Base-by-base conservation (phyloP, 1,140 invertebrate species). In the Rhyacophila brunnea region DNA sequence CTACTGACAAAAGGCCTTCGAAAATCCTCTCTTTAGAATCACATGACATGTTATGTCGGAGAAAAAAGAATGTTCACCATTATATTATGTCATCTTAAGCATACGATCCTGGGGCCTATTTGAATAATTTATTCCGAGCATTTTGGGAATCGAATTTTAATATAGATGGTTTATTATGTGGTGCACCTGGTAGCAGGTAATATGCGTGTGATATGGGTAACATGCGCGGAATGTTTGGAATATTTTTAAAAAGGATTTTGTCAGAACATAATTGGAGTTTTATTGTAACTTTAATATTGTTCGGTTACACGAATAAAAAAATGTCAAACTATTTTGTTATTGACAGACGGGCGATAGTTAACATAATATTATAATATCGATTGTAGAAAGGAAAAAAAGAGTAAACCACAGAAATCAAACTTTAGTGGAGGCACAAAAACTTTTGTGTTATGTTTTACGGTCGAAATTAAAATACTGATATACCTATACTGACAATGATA, bases 41-140 rank as follows among this genome's bases (percentile, higher is more conserved):
- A 54, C 19, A 28, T 54, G 19, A 42, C 19, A 44, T 40, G 50
- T 38, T 17, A 17, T 20, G n/a, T 17, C 18, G 36, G 50, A 42
- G 40, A 47, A 55, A 57, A 50, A 50, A 34, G 43, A 32, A 57
- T 49, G 35, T 14, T 40, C 43, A 11, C n/a, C n/a, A 44, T 54
- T 56, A 56, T 56, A 32, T 38, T 47, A 36, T 59, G 47, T 46
- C 57, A 42, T 28, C 42, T 42, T 38, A 43, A 50, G 18, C 50
- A 50, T 32, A 50, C 11, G 15, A 7, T 14, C 28, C 42, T 18
- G 6, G 43, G 19, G 38, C 11, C 13, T 48, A 50, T 58, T 58
- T 58, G 60, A 58, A 62, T 62, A 62, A 58, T 58, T 57, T 62
- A 62, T 62, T 58, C 60, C 13, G 23, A 40, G 20, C 36, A 43